phyloP scores from a whole-genome alignment of 2,113 vertebrate genomes.

The Calypte anna region DNA sequence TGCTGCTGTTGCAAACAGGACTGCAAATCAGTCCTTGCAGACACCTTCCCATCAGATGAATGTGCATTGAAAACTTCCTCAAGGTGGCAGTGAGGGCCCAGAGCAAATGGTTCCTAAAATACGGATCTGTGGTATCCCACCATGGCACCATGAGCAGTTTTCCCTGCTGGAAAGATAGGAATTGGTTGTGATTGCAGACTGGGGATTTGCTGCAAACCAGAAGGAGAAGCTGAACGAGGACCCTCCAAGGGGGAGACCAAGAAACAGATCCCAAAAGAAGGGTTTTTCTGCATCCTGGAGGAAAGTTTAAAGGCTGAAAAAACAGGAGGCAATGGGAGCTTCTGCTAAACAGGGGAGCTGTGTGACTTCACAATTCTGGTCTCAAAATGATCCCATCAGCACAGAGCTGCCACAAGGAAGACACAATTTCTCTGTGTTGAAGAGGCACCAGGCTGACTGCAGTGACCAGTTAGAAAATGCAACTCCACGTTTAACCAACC shows the following conservation, averaged over 20 bases:
- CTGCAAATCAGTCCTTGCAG: fast-evolving
- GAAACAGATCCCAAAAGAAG: background rate
- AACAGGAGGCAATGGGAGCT: background rate
- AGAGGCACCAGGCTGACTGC: background rate
- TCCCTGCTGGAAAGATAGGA: background rate
- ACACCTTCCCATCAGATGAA: fast-evolving
- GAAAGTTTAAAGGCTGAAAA: background rate
- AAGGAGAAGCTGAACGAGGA: background rate
- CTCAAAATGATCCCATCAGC: background rate
- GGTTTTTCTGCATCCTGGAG: background rate
- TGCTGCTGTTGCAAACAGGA: background rate
- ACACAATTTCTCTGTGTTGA: background rate
- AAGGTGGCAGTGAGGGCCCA: slow-evolving; percentile 28
- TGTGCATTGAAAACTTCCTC: background rate
- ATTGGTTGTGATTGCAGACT: background rate
- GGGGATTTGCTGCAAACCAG: background rate
- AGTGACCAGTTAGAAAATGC: background rate
- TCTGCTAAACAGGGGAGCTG: background rate
- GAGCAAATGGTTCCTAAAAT: background rate
- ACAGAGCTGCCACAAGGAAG: background rate
- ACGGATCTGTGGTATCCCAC: background rate
- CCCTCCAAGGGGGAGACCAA: background rate
- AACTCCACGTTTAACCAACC: background rate
- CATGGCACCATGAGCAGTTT: background rate
- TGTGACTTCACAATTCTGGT: background rate